Conservation (phyloP, 2,113 vertebrate species). For the Anser brachyrhynchus region DNA sequence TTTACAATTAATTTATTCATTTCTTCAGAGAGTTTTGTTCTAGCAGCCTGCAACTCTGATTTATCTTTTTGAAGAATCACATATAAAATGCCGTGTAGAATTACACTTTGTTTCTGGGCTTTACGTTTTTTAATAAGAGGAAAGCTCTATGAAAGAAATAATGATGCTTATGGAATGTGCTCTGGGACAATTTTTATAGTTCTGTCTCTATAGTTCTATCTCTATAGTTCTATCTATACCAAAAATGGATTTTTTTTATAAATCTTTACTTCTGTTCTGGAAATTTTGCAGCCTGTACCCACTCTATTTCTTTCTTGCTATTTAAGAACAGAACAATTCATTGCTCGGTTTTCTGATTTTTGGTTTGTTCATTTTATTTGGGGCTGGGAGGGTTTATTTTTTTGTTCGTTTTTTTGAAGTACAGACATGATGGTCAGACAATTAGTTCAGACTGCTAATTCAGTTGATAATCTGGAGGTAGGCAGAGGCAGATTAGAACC, state of each 20-base stretch:
- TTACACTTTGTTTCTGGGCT: background rate
- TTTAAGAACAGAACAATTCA: background rate
- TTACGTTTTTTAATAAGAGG: background rate
- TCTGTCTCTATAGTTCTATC: background rate
- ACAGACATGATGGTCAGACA: background rate
- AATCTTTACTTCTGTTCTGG: background rate
- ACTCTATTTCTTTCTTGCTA: background rate
- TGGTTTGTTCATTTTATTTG: background rate
- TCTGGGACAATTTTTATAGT: background rate
- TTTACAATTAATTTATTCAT: conserved; percentile 15
- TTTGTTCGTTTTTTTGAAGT: background rate
- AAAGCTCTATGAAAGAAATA: conserved; percentile 8
- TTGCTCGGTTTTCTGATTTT: background rate
- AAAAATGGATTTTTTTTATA: background rate
- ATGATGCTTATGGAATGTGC: background rate
- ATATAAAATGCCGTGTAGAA: background rate
- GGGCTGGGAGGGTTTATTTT: background rate
- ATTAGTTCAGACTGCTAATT: background rate
- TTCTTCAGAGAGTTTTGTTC: conserved; percentile 15
- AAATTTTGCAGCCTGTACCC: background rate
- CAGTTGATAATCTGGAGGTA: background rate
- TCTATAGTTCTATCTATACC: background rate
- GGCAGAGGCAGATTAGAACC: background rate
- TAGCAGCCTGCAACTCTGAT: background rate
- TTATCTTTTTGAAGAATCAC: background rate